A percentile compares a stretch with the other conserved stretches of the same genome.
phyloP scores from a whole-genome alignment of 2,888 invertebrate species.

The Pteria penguin region DNA sequence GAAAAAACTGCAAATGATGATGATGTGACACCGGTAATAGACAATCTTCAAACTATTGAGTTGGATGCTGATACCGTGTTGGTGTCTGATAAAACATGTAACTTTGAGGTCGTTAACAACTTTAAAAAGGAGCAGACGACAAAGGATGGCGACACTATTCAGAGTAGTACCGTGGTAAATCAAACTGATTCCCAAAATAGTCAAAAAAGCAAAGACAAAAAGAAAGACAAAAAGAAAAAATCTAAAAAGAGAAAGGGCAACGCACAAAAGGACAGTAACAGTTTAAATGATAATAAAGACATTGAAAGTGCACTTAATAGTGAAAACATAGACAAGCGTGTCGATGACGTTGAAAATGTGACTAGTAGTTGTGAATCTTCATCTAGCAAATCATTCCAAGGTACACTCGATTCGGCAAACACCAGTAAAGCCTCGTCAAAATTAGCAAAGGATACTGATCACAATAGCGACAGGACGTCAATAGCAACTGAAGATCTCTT shows the following conservation, averaged over 20 bases:
- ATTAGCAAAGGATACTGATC: slow-evolving; percentile 17
- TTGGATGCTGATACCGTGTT: background rate
- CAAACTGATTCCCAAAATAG: background rate
- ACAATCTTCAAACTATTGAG: background rate
- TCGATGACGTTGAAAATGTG: background rate
- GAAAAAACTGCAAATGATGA: background rate
- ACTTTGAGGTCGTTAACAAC: background rate
- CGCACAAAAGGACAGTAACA: background rate
- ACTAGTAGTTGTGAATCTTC: background rate
- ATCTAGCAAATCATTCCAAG: background rate
- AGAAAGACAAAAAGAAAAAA: slow-evolving; percentile 3
- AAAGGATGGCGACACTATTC: background rate
- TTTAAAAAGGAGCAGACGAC: background rate
- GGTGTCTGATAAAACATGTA: background rate
- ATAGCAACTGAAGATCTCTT: slow-evolving; percentile 12
- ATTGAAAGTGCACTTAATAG: background rate
- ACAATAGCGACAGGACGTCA: slow-evolving; percentile 23
- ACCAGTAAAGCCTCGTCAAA: background rate
- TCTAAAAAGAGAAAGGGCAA: background rate
- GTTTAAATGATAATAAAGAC: background rate
- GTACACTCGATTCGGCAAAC: background rate
- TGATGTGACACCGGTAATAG: background rate
- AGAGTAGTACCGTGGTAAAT: background rate
- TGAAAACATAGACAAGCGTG: background rate
- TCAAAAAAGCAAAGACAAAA: slow-evolving; percentile 7